Conservation (phyloP, 2,113 vertebrate species). For the Forbesichthys papilliferus region DNA sequence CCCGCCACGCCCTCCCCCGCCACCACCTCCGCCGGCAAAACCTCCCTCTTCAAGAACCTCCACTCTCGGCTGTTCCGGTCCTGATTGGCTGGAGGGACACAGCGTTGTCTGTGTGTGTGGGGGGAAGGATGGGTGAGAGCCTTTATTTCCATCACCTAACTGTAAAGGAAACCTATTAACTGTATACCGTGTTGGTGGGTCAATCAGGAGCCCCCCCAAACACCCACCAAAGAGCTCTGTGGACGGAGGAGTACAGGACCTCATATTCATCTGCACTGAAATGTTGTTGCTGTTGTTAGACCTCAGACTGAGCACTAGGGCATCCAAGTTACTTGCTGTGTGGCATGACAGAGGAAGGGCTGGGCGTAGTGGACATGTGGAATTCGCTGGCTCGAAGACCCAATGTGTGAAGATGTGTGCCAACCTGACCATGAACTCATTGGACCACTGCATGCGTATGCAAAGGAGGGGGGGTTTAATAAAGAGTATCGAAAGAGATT, state of each 20-base stretch:
- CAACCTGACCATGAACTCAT: too few relatives aligned
- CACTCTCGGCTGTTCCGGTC: constrained; percentile 69
- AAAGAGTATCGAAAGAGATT: too few relatives aligned
- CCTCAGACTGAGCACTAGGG: constrained; percentile 4
- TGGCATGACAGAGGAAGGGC: constrained; percentile 8
- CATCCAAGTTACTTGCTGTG: not conserved
- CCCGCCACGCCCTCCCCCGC: constrained; percentile 68
- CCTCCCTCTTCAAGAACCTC: constrained; percentile 70
- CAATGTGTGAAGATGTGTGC: not conserved
- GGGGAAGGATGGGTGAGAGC: not conserved
- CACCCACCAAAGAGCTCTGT: too few relatives aligned
- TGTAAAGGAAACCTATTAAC: too few relatives aligned
- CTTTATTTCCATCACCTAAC: too few relatives aligned
- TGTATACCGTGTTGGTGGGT: too few relatives aligned
- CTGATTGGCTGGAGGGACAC: constrained; percentile 35
- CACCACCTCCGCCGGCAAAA: constrained; percentile 73
- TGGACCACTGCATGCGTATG: too few relatives aligned
- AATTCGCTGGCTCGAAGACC: constrained; percentile 53
- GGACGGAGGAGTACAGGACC: too few relatives aligned
- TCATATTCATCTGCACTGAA: too few relatives aligned
- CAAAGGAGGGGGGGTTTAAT: too few relatives aligned
- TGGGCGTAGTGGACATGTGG: constrained; percentile 20
- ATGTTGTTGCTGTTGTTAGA: not conserved
- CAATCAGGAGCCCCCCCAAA: too few relatives aligned
- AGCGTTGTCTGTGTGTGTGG: not conserved